phyloP scores from a whole-genome alignment of 2,797 vertebrate genomes.

The Stomatorhinus walkeri region DNA sequence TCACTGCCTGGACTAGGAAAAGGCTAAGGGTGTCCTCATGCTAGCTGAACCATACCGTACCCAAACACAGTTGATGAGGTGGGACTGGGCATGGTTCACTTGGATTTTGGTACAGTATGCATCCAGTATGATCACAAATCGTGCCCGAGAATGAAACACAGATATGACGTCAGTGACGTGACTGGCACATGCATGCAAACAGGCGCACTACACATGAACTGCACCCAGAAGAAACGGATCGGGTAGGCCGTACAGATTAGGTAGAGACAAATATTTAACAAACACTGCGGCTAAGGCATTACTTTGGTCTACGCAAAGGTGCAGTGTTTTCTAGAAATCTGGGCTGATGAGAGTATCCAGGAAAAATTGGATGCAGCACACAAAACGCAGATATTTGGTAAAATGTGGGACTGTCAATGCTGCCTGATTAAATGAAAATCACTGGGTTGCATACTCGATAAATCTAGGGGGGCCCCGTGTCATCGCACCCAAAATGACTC shows the following conservation, averaged over 20 bases:
- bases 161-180: neutral
- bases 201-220: neutral
- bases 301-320: neutral
- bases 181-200: neutral
- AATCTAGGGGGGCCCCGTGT: neutral
- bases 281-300: neutral
- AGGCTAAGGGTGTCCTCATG: neutral
- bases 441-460: neutral
- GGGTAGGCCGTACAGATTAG: neutral
- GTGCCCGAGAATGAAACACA: neutral
- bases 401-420: neutral
- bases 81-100: neutral
- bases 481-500: neutral
- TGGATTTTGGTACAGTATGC: neutral
- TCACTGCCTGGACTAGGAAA: neutral
- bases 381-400: neutral
- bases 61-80: neutral
- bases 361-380: neutral
- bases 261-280: neutral
- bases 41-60: neutral
- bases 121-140: neutral
- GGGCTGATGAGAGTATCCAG: neutral
- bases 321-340: neutral
- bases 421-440: neutral
- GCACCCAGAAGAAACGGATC: neutral